A percentile compares a stretch with the other conserved stretches of the same genome.
Conservation (phyloP, 2,888 invertebrate genomes). For the Antheraea yamamai region DNA sequence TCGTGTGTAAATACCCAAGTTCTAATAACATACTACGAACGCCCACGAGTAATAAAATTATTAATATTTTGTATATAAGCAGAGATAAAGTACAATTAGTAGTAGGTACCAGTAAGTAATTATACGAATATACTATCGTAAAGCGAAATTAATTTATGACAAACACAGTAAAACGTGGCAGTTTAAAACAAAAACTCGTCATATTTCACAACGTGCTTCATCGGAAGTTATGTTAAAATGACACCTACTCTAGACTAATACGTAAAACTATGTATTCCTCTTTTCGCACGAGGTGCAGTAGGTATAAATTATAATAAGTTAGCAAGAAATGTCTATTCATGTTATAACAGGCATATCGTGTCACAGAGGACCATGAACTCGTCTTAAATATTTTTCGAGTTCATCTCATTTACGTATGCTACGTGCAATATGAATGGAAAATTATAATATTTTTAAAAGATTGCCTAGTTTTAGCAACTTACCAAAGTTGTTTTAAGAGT, state of each 20-base stretch:
- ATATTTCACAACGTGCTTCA: background rate
- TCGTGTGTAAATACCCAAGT: background rate
- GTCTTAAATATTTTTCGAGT: slow-evolving; percentile 66
- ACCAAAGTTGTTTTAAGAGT: background rate
- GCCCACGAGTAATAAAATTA: background rate
- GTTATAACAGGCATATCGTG: slow-evolving; percentile 47
- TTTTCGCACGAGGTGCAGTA: background rate
- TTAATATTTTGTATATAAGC: background rate
- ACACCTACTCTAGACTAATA: background rate
- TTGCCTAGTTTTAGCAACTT: background rate
- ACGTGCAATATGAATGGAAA: slow-evolving; percentile 38
- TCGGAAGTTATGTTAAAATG: background rate
- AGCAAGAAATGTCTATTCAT: slow-evolving; percentile 38
- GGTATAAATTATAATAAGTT: slow-evolving; percentile 12
- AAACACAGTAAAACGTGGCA: background rate
- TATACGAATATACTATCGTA: background rate
- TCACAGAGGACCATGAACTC: slow-evolving; percentile 73
- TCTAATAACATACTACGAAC: background rate
- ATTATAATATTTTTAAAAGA: background rate
- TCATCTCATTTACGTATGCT: slow-evolving; percentile 56
- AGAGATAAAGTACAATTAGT: too few relatives aligned
- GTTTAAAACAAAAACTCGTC: background rate
- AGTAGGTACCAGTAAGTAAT: background rate
- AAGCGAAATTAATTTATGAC: background rate
- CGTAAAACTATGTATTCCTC: background rate